Conservation (phyloP, 2,113 vertebrate genomes). For the Daphoenositta chrysoptera region DNA sequence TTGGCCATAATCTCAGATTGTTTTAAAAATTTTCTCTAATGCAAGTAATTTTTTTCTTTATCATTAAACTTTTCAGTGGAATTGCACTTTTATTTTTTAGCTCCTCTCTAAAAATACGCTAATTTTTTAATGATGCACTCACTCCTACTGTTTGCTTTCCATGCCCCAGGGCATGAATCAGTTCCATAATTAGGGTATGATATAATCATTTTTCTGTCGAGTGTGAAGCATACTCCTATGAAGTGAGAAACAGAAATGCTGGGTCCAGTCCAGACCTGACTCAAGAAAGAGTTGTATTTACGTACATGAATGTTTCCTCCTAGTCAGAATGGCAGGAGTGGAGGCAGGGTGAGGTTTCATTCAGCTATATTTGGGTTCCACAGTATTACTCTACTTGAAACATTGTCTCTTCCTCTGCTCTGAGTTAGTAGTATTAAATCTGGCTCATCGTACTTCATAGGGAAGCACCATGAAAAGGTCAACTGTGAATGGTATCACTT, state of each 20-base stretch:
- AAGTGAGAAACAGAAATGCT: not conserved
- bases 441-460: not conserved
- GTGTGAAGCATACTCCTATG: not conserved
- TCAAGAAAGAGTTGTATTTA: not conserved
- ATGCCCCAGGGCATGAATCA: not conserved
- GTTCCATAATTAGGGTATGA: slow-evolving; percentile 14
- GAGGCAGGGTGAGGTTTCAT: slow-evolving; percentile 28
- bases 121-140: not conserved
- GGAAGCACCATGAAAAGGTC: not conserved
- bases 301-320: not conserved
- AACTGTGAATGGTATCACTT: not conserved
- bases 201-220: not conserved
- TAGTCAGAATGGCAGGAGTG: not conserved
- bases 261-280: not conserved
- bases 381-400: not conserved
- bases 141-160: slow-evolving; percentile 5
- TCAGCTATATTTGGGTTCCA: slow-evolving; percentile 4
- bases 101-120: not conserved
- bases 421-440: not conserved
- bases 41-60: not conserved
- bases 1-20: not conserved
- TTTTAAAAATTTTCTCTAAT: not conserved
- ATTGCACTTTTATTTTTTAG: not conserved
- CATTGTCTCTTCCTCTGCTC: not conserved
- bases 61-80: not conserved